Conservation (phyloP, 2,113 vertebrate species). For the Alethe castanea region DNA sequence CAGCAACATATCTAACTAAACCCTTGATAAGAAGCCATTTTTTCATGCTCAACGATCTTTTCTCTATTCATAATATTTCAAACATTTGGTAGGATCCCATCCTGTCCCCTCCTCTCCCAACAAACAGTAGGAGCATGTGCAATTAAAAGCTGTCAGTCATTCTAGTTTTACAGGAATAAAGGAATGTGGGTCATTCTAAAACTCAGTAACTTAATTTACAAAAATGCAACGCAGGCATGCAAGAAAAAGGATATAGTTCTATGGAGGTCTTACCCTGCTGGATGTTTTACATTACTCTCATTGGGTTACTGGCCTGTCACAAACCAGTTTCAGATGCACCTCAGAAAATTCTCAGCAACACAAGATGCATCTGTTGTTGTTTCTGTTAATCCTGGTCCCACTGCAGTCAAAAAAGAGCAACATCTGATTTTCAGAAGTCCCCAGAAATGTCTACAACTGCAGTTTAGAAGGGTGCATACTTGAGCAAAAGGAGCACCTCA, state of each 20-base stretch:
- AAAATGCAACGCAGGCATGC: slow-evolving; percentile 22
- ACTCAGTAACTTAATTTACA: slow-evolving; percentile 35
- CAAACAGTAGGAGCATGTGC: not conserved
- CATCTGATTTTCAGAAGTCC: not conserved
- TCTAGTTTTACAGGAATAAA: not conserved
- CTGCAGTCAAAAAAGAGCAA: not conserved
- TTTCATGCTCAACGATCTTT: not conserved
- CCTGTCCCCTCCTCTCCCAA: not conserved
- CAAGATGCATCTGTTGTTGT: not conserved
- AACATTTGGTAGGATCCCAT: not conserved
- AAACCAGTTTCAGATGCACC: slow-evolving; percentile 37
- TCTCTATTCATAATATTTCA: not conserved
- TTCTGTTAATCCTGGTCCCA: not conserved
- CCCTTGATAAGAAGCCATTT: not conserved
- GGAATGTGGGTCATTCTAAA: not conserved
- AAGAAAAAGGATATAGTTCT: not conserved
- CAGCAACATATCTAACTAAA: not conserved
- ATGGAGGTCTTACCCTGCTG: slow-evolving; percentile 9
- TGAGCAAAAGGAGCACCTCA: not conserved
- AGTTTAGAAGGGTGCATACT: not conserved
- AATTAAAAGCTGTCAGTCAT: not conserved
- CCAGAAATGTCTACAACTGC: not conserved
- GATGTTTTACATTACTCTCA: slow-evolving; percentile 14
- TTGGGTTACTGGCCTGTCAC: not conserved
- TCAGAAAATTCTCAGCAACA: not conserved